Evolutionary conservation across 2,113 vertebrate genomes (phyloP), one percentile per base, ranked within the genome.

Genomic region (Prochilodus magdalenae): DNA sequence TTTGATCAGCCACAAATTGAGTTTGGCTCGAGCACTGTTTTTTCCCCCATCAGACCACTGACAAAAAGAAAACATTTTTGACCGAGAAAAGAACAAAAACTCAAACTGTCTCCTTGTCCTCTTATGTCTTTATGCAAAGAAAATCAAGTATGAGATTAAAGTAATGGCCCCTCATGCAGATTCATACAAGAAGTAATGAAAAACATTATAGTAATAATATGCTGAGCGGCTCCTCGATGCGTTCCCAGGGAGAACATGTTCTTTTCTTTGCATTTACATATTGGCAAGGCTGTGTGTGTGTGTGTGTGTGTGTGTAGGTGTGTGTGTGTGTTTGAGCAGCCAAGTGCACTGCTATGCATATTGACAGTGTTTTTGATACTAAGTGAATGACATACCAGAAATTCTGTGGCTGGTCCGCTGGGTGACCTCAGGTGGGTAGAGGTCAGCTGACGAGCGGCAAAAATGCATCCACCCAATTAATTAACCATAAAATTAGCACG

Each of bases 51-150:
- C 65, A 87, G 91, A 93, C 90, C 91, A 80, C 90, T 53, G 77
- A 89, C 74, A 79, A 67, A 90, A 91, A 86, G 79, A 88, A 90
- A 92, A 88, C 87, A 88, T 85, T 89, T 90, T 87, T 75, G 85
- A 82, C 84, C 74, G 84, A 84, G 84, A 75, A 73, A 84, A 10
- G 86, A 88, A 86, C 85, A 87, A 84, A 57, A 79, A 86, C 80
- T 77, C 63, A 84, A 84, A 74, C 69, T 76, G 80, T 85, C 77
- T 86, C 73, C 67, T 73, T 66, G 67, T 81, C 72, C 53, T 80
- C 84, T 80, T 77, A 59, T 73, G 66, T 81, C 73, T 80, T 84
- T 74, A 82, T 80, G 49, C 78, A 77, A 57, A 79, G 73, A 87
- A 83, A 77, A 77, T 74, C 55, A 51, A 73, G 84, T 63, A 80